A percentile compares a stretch with the other conserved stretches of the same genome.
These are phyloP conservation scores for Darevskia nairensis DNA, from an alignment of 2,797 vertebrate species.

Conservation along the genomic window DNA sequence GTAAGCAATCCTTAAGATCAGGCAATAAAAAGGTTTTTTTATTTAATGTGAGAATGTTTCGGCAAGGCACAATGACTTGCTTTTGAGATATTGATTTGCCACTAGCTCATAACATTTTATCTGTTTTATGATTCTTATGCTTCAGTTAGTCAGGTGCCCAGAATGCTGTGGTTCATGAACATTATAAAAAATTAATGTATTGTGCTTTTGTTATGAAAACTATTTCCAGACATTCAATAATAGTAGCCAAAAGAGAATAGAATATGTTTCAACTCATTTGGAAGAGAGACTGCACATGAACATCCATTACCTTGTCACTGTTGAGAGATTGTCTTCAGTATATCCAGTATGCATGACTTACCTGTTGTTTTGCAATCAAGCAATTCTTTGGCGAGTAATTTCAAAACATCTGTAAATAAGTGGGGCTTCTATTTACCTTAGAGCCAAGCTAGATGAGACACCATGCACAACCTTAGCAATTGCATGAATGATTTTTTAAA, in stretches of 20 bases:
- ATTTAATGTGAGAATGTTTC: neutral
- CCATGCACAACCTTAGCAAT: neutral
- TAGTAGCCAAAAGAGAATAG: slow-evolving; percentile 1
- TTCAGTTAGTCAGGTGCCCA: slow-evolving; percentile 23
- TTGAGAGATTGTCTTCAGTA: neutral
- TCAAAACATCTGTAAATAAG: slow-evolving; percentile 10
- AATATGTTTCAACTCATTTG: neutral
- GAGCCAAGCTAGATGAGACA: neutral
- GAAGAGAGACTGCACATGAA: neutral
- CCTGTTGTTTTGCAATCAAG: neutral
- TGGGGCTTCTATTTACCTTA: neutral
- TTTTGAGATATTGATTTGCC: slow-evolving; percentile 29
- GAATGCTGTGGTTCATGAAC: neutral
- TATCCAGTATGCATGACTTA: fast-evolving
- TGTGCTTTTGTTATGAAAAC: neutral
- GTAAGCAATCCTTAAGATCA: neutral
- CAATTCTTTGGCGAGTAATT: slow-evolving; percentile 1
- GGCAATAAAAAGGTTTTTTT: slow-evolving; percentile 1
- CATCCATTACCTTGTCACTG: fast-evolving
- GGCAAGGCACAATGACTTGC: neutral
- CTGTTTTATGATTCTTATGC: slow-evolving; percentile 24
- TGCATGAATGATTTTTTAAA: neutral
- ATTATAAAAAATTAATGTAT: slow-evolving; percentile 33
- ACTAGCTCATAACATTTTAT: slow-evolving; percentile 12
- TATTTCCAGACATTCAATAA: neutral